Conservation (phyloP, 2,797 vertebrate genomes). For the Epinephelus coioides region DNA sequence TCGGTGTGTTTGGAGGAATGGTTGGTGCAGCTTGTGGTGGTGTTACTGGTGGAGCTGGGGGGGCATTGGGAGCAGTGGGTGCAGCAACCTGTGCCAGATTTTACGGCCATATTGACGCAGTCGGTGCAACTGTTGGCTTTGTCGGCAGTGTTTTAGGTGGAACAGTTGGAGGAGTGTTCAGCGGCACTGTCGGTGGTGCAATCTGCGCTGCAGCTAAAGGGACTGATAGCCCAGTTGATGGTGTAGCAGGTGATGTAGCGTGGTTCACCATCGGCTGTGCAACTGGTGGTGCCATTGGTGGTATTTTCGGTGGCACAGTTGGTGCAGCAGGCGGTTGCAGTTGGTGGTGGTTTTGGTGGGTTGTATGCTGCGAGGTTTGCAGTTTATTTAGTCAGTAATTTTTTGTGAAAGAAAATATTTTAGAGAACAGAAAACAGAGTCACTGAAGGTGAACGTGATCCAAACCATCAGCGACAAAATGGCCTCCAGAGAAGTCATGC, state of each 20-base stretch:
- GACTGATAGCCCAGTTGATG: fast-evolving
- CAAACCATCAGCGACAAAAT: not conserved
- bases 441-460: fast-evolving
- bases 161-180: not conserved
- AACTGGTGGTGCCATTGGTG: not conserved
- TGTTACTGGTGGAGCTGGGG: not conserved
- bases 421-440: not conserved
- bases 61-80: not conserved
- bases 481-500: fast-evolving
- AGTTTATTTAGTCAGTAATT: fast-evolving
- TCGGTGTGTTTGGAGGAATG: not conserved
- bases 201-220: not conserved
- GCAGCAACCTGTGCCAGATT: not conserved
- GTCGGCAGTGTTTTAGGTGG: slow-evolving; percentile 5
- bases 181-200: not conserved
- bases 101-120: not conserved
- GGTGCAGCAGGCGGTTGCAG: not conserved
- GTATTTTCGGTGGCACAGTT: not conserved
- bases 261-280: slow-evolving; percentile 6
- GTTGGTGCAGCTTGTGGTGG: slow-evolving; percentile 12
- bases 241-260: fast-evolving
- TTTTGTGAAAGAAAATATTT: fast-evolving
- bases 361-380: fast-evolving
- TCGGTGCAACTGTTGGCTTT: not conserved
- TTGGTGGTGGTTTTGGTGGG: slow-evolving; percentile 20